A percentile compares a stretch with the other conserved stretches of the same genome.
These are phyloP conservation scores for Meandrusa payeni DNA, from an alignment of 2,888 invertebrate species.

Conservation along the genomic window DNA sequence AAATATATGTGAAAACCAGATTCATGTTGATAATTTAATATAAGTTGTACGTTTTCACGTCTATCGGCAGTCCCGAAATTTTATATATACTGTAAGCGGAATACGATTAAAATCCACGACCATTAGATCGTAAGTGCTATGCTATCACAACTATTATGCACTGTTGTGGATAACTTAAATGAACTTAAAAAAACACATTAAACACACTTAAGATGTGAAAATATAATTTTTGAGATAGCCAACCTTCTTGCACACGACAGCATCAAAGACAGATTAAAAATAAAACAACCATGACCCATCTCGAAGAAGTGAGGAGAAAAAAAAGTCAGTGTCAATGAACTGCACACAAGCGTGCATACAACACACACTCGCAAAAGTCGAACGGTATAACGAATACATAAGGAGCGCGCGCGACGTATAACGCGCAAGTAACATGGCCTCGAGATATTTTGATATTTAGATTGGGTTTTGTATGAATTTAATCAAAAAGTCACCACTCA, in stretches of 20 bases:
- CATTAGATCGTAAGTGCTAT: too few relatives aligned
- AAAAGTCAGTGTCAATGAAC: constrained; percentile 37
- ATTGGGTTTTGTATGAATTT: constrained; percentile 15
- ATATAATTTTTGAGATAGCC: neutral
- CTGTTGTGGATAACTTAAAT: too few relatives aligned
- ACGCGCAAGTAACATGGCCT: constrained; percentile 26
- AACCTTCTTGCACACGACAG: constrained; percentile 9
- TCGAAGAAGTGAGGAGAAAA: constrained; percentile 27
- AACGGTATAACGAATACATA: constrained; percentile 29
- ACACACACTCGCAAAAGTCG: constrained; percentile 16
- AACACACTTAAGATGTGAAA: constrained; percentile 4
- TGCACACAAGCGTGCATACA: constrained; percentile 24
- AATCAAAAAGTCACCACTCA: too few relatives aligned
- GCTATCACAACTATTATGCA: too few relatives aligned
- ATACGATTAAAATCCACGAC: too few relatives aligned
- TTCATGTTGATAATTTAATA: too few relatives aligned
- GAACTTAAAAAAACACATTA: too few relatives aligned
- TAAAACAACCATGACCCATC: constrained; percentile 32
- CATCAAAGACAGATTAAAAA: constrained; percentile 20
- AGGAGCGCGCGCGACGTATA: constrained; percentile 27
- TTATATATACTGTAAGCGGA: too few relatives aligned
- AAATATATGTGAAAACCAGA: too few relatives aligned
- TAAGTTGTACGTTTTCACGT: too few relatives aligned
- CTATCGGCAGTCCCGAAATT: too few relatives aligned
- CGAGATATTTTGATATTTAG: constrained; percentile 23